Percentiles rank a stretch among this genome's conserved stretches.
Evolutionary conservation across 2,113 vertebrate genomes (phyloP).

Genomic region (Nerophis ophidion): DNA sequence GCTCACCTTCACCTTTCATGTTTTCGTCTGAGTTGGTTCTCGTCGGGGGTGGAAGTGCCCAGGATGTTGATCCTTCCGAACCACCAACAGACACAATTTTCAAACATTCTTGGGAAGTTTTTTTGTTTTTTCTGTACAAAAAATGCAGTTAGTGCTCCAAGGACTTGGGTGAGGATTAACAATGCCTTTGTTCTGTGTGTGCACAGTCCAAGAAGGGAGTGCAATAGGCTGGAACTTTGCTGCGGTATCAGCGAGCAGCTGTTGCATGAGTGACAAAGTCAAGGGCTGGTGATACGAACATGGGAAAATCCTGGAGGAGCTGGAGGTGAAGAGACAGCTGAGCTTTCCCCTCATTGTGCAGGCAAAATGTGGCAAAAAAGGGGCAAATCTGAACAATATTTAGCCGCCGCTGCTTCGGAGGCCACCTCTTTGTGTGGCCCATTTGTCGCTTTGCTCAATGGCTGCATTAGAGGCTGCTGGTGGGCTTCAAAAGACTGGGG

Average conservation of each 20-base stretch:
- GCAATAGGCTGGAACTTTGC: conserved; percentile 59
- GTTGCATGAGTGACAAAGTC: conserved; percentile 83
- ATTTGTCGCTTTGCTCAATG: conserved; percentile 30
- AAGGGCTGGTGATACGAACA: conserved; percentile 79
- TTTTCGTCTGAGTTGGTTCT: conserved; percentile 51
- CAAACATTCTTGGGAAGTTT: conserved; percentile 29
- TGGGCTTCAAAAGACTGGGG: conserved; percentile 45
- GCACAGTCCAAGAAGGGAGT: conserved; percentile 54
- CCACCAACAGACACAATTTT: conserved; percentile 57
- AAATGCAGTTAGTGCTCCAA: conserved; percentile 54
- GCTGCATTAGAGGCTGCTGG: conserved; percentile 26
- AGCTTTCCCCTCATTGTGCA: conserved; percentile 21
- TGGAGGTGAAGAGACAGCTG: conserved; percentile 73
- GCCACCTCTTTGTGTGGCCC: conserved; percentile 12
- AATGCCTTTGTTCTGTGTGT: conserved; percentile 64
- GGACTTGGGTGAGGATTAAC: conserved; percentile 55
- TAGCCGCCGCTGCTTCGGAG: conserved; percentile 14
- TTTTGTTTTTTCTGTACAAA: conserved; percentile 39
- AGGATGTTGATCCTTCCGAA: conserved; percentile 63
- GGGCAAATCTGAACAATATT: conserved; percentile 15
- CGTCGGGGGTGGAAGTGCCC: conserved; percentile 61
- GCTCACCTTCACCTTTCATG: conserved; percentile 51
- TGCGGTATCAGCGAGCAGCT: conserved; percentile 82
- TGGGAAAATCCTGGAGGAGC: conserved; percentile 75
- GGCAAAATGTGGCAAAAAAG: conserved; percentile 40